Conservation (phyloP, 2,888 invertebrate genomes). For the Drosophila dives region DNA sequence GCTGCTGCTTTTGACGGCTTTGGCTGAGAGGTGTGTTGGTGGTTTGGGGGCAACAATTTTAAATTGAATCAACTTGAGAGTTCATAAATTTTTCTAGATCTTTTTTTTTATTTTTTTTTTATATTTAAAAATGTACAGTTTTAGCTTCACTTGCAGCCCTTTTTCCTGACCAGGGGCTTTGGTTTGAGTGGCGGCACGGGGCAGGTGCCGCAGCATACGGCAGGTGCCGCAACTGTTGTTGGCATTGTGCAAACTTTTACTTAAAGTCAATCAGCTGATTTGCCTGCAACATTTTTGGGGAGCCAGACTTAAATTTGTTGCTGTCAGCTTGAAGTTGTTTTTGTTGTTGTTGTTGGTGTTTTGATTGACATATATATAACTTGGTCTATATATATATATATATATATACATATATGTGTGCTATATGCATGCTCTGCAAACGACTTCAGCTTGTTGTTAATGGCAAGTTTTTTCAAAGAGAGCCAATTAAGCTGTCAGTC, state of each 20-base stretch:
- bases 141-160: constrained; percentile 65
- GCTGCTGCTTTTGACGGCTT: constrained; percentile 12
- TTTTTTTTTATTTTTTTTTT: constrained; percentile 31
- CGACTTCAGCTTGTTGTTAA: constrained; percentile 64
- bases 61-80: constrained; percentile 77
- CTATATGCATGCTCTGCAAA: constrained; percentile 26
- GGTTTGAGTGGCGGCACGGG: not conserved
- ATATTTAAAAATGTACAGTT: constrained; percentile 27
- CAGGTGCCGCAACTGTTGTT: constrained; percentile 37
- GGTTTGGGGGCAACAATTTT: constrained; percentile 38
- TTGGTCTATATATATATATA: constrained; percentile 2
- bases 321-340: constrained; percentile 42
- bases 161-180: constrained; percentile 27
- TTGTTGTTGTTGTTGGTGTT: constrained; percentile 26
- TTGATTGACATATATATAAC: constrained; percentile 18
- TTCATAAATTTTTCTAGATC: constrained; percentile 74
- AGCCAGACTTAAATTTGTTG: constrained; percentile 52
- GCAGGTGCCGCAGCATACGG: constrained; percentile 15
- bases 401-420: not conserved
- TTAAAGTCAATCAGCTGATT: constrained; percentile 64
- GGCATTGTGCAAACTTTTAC: constrained; percentile 61
- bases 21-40: constrained; percentile 1
- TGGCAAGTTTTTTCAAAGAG: constrained; percentile 74
- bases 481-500: constrained; percentile 83
- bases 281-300: constrained; percentile 36